Percentiles rank a stretch among this genome's conserved stretches.
These are phyloP conservation scores for Elysia crispata DNA, from an alignment of 2,888 invertebrate genomes.

Conservation along the genomic window DNA sequence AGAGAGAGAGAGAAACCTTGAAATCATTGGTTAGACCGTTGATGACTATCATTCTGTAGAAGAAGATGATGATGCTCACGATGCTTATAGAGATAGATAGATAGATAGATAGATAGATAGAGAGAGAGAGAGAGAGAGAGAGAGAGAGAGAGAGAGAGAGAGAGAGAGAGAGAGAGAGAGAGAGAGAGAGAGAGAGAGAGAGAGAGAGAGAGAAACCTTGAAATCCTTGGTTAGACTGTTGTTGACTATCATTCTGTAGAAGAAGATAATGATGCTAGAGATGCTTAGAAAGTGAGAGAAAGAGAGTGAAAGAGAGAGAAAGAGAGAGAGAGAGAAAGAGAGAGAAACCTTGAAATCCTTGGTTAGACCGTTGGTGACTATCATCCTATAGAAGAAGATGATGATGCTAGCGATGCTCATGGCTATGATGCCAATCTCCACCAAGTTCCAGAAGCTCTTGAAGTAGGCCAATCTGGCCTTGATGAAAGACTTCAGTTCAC, in stretches of 20 bases:
- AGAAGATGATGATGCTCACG: too few relatives aligned
- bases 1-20: too few relatives aligned
- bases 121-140: too few relatives aligned
- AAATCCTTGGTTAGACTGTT: neutral
- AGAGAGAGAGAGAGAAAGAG: constrained; percentile 35
- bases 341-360: constrained; percentile 76
- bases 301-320: neutral
- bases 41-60: too few relatives aligned
- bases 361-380: constrained; percentile 74
- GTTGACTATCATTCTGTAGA: neutral
- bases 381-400: constrained; percentile 73
- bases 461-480: constrained; percentile 73
- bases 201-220: neutral
- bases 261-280: neutral
- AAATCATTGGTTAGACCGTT: too few relatives aligned
- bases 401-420: constrained; percentile 73
- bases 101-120: too few relatives aligned
- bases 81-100: too few relatives aligned
- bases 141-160: neutral
- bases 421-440: constrained; percentile 64
- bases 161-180: too few relatives aligned
- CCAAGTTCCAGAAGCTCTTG: constrained; percentile 58
- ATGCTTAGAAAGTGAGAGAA: neutral
- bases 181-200: too few relatives aligned
- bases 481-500: constrained; percentile 70